Evolutionary conservation across 37 sponge, comb jelly and placozoan genomes (phyloP).

Genomic region (Haliclona indistincta): DNA sequence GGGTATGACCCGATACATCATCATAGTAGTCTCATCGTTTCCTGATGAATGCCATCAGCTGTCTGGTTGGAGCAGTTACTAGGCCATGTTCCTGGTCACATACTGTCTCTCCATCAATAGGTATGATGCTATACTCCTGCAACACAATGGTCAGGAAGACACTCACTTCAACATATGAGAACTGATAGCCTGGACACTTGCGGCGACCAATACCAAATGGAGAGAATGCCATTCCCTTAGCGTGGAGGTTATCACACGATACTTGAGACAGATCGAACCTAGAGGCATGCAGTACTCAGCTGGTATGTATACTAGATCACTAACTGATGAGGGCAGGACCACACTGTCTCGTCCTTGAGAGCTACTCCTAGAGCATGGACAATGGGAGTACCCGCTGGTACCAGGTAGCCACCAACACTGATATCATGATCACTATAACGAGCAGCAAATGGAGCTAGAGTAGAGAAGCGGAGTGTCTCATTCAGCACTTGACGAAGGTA

Average conservation of each 20-base stretch:
- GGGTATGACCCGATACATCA: too few relatives aligned
- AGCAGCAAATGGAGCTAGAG: conserved; percentile 84
- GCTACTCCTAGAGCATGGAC: conserved; percentile 88
- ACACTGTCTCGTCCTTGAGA: conserved; percentile 52
- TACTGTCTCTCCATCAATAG: conserved; percentile 19
- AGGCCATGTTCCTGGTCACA: conserved; percentile 61
- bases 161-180: conserved; percentile 79
- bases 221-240: conserved; percentile 44
- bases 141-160: conserved; percentile 57
- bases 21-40: too few relatives aligned
- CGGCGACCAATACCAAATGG: conserved; percentile 89
- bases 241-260: neutral
- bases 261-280: conserved; percentile 87
- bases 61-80: conserved; percentile 62
- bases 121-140: conserved; percentile 32
- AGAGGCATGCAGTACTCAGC: conserved; percentile 1
- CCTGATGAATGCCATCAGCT: too few relatives aligned
- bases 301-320: neutral
- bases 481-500: conserved; percentile 78
- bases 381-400: conserved; percentile 84
- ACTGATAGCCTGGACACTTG: conserved; percentile 90
- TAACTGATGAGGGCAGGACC: conserved; percentile 6
- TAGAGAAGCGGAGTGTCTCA: conserved; percentile 83
- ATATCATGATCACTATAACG: conserved; percentile 67
- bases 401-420: conserved; percentile 56